Base-by-base conservation (phyloP, 2,888 invertebrate genomes). In the Alsophila aescularia region DNA sequence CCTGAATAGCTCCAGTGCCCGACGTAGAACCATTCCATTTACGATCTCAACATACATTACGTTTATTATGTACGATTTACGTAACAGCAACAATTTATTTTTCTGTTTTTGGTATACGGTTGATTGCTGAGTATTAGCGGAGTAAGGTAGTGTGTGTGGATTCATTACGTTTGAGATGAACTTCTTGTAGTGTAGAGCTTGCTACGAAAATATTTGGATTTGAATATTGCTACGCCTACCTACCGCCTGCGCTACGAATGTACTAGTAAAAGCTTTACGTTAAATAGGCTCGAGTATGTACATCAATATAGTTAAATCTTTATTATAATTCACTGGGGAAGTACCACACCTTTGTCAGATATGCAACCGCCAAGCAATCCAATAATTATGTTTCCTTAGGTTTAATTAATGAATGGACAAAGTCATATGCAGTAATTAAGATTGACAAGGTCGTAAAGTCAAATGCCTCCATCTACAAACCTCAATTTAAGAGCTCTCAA, bases 21-120 rank as follows among this genome's bases (percentile, higher is more conserved):
- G 49, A 43, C 53, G 47, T 61, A 58, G 44, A 57, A 44, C 64
- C 63, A 67, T 72, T 69, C 48, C 55, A 58, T 70, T 70, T 67
- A 72, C 71, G 71, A 70, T 66, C 57, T 58, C 53, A 59, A 60
- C 64, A 64, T 65, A 64, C 67, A 69, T 73, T 73, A 67, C 53
- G 58, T 71, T 73, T 75, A 75, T 73, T 70, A 66, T 64, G 48
- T 60, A 52, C 66, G 64, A 73, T 75, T 73, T 71, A 66, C 60
- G 64, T 70, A 73, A 73, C 64, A 69, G 66, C 68, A 58, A 64
- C 64, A 58, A 69, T 73, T 68, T 72, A 67, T 71, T 67, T 66
- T 62, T 60, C 56, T 58, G 42, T 47, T 53, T 62, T 47, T 60
- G 58, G 41, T 55, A 39, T 12, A 50, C 41, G 43, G 42, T 52